Percentiles rank a stretch among this genome's conserved stretches.
phyloP scores from a whole-genome alignment of 2,797 vertebrate species.

The Adelosebastes latens region DNA sequence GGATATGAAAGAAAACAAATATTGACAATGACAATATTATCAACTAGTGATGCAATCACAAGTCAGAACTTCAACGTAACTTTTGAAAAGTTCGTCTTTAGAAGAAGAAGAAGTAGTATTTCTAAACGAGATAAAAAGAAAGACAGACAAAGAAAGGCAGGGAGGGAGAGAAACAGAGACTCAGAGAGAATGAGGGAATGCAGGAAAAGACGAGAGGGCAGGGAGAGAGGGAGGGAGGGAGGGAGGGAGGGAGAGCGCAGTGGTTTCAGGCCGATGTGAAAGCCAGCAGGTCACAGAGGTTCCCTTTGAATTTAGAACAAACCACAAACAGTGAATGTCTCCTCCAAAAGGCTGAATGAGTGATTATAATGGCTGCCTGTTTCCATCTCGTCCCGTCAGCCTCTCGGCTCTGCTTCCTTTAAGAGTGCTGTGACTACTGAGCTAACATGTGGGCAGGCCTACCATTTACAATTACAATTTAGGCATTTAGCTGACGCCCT shows the following conservation, averaged over 20 bases:
- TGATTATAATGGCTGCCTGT: constrained; percentile 82
- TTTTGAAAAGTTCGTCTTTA: constrained; percentile 18
- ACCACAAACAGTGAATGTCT: constrained; percentile 74
- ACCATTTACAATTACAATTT: constrained; percentile 76
- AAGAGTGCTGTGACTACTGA: constrained; percentile 65
- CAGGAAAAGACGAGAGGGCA: constrained; percentile 33
- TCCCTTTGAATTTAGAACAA: constrained; percentile 82
- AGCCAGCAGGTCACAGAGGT: constrained; percentile 81
- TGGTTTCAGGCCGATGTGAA: constrained; percentile 67
- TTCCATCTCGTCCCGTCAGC: constrained; percentile 76
- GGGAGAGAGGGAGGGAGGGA: constrained; percentile 20
- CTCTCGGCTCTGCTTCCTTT: constrained; percentile 63
- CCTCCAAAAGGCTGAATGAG: constrained; percentile 78
- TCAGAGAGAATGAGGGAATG: constrained; percentile 39
- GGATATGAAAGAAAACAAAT: constrained; percentile 9
- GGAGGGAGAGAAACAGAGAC: constrained; percentile 24
- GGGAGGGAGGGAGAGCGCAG: constrained; percentile 23
- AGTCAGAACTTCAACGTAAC: constrained; percentile 4
- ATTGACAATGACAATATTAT: constrained; percentile 1
- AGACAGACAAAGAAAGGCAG: neutral
- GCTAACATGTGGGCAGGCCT: constrained; percentile 73
- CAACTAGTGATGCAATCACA: constrained; percentile 14
- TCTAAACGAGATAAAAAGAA: constrained; percentile 6
- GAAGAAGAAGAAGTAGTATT: neutral
- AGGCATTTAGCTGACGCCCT: constrained; percentile 72